A percentile compares a stretch with the other conserved stretches of the same genome.
Evolutionary conservation across 37 sponge, comb jelly and placozoan genomes (phyloP).

Genomic region (Dysidea cf. avara): DNA sequence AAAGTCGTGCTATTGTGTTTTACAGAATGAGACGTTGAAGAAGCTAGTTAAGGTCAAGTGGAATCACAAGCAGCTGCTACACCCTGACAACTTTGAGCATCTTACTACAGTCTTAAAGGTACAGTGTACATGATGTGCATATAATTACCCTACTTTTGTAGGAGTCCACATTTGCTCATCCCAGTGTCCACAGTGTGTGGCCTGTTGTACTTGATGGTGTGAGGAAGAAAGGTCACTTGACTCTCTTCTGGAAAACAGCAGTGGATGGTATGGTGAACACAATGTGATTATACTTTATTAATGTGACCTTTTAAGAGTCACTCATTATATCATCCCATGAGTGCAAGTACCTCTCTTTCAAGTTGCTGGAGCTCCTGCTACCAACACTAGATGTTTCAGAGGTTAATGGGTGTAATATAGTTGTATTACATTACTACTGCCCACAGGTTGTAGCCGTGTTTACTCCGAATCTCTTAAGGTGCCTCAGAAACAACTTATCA

Average conservation of each 20-base stretch:
- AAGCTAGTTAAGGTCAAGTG: not conserved
- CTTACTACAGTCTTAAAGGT: conserved; percentile 25
- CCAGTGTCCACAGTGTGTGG: conserved; percentile 63
- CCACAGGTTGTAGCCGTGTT: conserved; percentile 43
- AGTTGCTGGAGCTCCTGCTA: conserved; percentile 41
- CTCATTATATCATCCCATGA: conserved; percentile 39
- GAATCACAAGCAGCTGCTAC: conserved; percentile 2
- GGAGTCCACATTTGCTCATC: conserved; percentile 36
- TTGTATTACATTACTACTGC: no score
- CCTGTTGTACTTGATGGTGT: conserved; percentile 15
- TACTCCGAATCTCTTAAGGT: conserved; percentile 38
- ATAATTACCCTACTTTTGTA: conserved; percentile 2
- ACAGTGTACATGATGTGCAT: not conserved
- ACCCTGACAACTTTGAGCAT: not conserved
- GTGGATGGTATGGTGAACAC: conserved; percentile 74
- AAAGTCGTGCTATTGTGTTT: no score
- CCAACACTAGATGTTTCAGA: conserved; percentile 40
- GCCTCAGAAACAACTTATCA: conserved; percentile 30
- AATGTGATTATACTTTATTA: no score
- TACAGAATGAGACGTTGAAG: conserved; percentile 31
- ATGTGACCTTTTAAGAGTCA: conserved; percentile 4
- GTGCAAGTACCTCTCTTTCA: conserved; percentile 36
- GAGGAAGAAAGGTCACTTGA: conserved; percentile 12
- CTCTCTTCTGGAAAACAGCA: conserved; percentile 42
- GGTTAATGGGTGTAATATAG: conserved; percentile 10